These are phyloP conservation scores for Corythoichthys intestinalis DNA, from an alignment of 2,113 vertebrate species.

Conservation along the genomic window DNA sequence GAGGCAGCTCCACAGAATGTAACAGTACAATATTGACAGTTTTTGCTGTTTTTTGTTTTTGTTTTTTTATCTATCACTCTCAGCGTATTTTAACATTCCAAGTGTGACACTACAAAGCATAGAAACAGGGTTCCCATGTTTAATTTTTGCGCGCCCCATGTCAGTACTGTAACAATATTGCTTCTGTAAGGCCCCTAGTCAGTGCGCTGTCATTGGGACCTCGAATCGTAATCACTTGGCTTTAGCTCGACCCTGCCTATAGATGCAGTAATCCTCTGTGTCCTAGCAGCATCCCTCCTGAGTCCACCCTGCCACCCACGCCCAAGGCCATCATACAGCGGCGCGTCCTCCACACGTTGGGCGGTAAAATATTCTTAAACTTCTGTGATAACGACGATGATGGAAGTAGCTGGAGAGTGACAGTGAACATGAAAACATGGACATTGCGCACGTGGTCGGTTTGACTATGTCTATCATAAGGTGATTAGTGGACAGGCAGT, in stretches of 20 bases:
- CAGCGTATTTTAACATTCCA: neutral
- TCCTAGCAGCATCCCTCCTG: conserved; percentile 31
- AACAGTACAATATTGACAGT: no score
- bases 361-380: conserved; percentile 17
- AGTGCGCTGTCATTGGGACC: neutral
- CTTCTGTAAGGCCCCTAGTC: neutral
- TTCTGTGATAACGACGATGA: conserved; percentile 21
- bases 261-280: conserved; percentile 47
- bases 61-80: neutral
- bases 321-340: conserved; percentile 51
- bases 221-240: neutral
- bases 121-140: neutral
- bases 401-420: conserved; percentile 16
- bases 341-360: conserved; percentile 35
- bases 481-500: conserved; percentile 21
- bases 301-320: conserved; percentile 9
- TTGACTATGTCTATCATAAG: conserved; percentile 37
- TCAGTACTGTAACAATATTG: neutral
- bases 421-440: conserved; percentile 11
- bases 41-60: neutral
- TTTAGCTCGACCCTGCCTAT: conserved; percentile 1
- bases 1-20: neutral
- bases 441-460: conserved; percentile 18
- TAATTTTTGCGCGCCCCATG: neutral
- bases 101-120: conserved; percentile 8